Conservation (phyloP, 2,888 invertebrate species). For the Meandrusa payeni region DNA sequence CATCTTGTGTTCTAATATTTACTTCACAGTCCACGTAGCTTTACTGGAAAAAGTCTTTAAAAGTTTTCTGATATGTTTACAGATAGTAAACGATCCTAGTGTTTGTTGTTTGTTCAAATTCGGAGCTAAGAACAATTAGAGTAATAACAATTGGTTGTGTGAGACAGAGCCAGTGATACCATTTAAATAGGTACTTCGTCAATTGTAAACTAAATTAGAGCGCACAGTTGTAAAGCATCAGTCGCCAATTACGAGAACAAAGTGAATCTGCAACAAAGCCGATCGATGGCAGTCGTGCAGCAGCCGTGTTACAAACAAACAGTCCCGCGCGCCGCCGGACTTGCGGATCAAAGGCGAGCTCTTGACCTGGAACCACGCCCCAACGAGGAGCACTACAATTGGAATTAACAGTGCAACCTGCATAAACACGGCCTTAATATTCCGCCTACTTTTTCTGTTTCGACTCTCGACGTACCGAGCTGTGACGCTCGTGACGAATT, state of each 20-base stretch:
- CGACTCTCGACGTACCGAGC: no score
- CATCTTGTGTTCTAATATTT: no score
- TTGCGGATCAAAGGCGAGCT: conserved; percentile 17
- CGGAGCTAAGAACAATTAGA: no score
- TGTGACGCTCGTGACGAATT: no score
- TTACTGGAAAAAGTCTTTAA: no score
- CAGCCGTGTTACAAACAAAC: conserved; percentile 7
- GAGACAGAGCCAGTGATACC: no score
- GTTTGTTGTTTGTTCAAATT: no score
- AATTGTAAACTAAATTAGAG: neutral
- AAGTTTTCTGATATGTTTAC: no score
- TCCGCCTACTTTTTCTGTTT: conserved; percentile 10
- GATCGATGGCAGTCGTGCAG: conserved; percentile 5
- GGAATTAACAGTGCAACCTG: conserved; percentile 8
- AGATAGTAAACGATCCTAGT: no score
- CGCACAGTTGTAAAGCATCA: neutral
- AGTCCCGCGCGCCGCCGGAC: conserved; percentile 4
- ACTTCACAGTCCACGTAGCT: no score
- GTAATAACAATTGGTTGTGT: no score
- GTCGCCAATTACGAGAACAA: conserved; percentile 4
- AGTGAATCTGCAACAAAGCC: conserved; percentile 13
- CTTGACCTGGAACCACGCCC: conserved; percentile 14
- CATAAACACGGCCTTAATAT: conserved; percentile 6
- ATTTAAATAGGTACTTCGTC: no score
- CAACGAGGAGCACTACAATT: conserved; percentile 13